phyloP scores from a whole-genome alignment of 2,797 vertebrate genomes.

The Hydrolagus colliei region DNA sequence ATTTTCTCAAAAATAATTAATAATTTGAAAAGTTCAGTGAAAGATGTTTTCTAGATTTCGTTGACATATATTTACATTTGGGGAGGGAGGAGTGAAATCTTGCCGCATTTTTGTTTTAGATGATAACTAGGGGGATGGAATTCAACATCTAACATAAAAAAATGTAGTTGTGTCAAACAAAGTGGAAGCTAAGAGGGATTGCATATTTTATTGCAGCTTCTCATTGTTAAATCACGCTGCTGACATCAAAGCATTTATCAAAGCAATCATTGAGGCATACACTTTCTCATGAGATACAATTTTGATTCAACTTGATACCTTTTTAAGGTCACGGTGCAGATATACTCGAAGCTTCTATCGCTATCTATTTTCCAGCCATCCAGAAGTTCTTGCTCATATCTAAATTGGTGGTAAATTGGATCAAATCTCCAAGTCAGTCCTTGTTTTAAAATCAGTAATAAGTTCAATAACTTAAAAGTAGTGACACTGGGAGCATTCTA shows the following conservation, averaged over 20 bases:
- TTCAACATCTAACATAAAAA: neutral
- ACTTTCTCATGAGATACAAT: neutral
- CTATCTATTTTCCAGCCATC: neutral
- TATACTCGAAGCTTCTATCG: neutral
- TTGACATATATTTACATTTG: too few species aligned
- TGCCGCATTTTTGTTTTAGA: too few species aligned
- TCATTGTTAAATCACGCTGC: neutral
- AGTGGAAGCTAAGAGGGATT: neutral
- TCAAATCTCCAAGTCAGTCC: neutral
- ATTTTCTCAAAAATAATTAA: too few species aligned
- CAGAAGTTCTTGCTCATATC: neutral
- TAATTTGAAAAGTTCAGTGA: neutral
- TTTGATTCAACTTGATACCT: neutral
- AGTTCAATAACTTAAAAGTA: neutral
- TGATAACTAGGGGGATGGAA: neutral
- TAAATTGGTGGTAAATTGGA: neutral
- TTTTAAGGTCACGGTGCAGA: neutral
- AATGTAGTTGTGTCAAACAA: neutral
- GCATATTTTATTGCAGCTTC: neutral
- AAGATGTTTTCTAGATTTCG: neutral
- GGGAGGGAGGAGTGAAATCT: too few species aligned
- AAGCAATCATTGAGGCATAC: neutral
- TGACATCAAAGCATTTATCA: neutral
- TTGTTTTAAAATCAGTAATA: too few species aligned
- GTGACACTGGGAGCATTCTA: neutral